Conservation (phyloP, 2,113 vertebrate genomes). For the Ptilonorhynchus violaceus region DNA sequence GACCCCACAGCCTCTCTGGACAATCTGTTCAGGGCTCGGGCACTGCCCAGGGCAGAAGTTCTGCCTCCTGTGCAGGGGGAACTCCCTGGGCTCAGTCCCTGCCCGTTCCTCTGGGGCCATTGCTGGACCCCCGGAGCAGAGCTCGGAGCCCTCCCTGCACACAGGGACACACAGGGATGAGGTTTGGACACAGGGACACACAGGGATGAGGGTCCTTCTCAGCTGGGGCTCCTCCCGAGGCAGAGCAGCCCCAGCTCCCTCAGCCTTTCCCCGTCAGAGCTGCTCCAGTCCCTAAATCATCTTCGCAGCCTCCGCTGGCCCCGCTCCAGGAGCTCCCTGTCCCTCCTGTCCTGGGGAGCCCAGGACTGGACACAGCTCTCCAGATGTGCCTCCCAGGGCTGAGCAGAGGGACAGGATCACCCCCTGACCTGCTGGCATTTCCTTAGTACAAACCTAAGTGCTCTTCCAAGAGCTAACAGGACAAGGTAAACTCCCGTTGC, state of each 20-base stretch:
- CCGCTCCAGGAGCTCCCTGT: neutral
- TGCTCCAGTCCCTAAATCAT: neutral
- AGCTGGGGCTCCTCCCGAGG: neutral
- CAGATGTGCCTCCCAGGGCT: neutral
- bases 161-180: neutral
- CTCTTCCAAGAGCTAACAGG: neutral
- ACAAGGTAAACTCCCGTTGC: neutral
- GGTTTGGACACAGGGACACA: neutral
- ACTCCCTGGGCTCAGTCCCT: neutral
- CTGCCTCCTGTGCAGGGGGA: neutral
- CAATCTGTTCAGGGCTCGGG: accelerated
- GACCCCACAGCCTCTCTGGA: neutral
- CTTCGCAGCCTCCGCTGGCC: accelerated
- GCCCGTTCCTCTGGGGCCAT: neutral
- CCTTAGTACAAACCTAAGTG: neutral
- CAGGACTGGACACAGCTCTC: neutral
- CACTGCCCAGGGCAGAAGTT: neutral
- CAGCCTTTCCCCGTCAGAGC: neutral
- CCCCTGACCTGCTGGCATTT: neutral
- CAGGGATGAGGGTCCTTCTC: neutral
- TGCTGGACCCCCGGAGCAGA: too few species aligned
- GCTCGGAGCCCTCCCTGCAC: neutral
- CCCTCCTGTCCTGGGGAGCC: neutral
- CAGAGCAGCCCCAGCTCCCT: neutral
- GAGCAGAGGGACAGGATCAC: neutral